phyloP scores from a whole-genome alignment of 2,888 invertebrate genomes.

The Drosophila nr. medialis region DNA sequence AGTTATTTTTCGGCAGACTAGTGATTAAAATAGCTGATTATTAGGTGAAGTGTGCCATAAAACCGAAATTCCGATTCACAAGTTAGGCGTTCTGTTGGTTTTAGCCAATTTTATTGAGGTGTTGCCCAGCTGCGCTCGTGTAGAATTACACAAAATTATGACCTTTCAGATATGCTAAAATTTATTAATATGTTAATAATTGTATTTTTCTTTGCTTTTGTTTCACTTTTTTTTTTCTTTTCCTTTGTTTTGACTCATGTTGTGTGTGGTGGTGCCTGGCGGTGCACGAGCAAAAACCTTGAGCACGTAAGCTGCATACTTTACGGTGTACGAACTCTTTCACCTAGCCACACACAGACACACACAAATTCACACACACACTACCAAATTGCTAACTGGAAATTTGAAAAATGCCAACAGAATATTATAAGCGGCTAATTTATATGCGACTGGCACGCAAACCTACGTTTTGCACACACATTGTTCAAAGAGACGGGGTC shows the following conservation, averaged over 20 bases:
- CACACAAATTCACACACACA: slow-evolving; percentile 5
- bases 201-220: slow-evolving; percentile 59
- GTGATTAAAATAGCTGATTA: slow-evolving; percentile 9
- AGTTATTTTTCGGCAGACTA: background rate
- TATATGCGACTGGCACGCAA: slow-evolving; percentile 78
- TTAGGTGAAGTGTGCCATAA: slow-evolving; percentile 41
- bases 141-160: slow-evolving; percentile 79
- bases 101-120: slow-evolving; percentile 71
- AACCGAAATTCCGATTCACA: slow-evolving; percentile 22
- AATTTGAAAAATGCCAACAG: slow-evolving; percentile 80
- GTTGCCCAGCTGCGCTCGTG: slow-evolving; percentile 67
- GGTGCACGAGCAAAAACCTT: slow-evolving; percentile 58
- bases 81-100: slow-evolving; percentile 43
- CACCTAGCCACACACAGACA: slow-evolving; percentile 45
- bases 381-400: slow-evolving; percentile 75
- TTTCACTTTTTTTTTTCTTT: slow-evolving; percentile 46
- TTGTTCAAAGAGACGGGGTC: slow-evolving; percentile 42
- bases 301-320: slow-evolving; percentile 76
- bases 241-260: slow-evolving; percentile 22
- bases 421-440: slow-evolving; percentile 78
- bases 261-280: slow-evolving; percentile 44
- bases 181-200: slow-evolving; percentile 83
- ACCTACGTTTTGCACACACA: slow-evolving; percentile 79
- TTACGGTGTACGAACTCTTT: slow-evolving; percentile 79
- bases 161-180: slow-evolving; percentile 78